A percentile compares a stretch with the other conserved stretches of the same genome.
Conservation (phyloP, 2,888 invertebrate genomes). For the Microctonus aethiopoides region DNA sequence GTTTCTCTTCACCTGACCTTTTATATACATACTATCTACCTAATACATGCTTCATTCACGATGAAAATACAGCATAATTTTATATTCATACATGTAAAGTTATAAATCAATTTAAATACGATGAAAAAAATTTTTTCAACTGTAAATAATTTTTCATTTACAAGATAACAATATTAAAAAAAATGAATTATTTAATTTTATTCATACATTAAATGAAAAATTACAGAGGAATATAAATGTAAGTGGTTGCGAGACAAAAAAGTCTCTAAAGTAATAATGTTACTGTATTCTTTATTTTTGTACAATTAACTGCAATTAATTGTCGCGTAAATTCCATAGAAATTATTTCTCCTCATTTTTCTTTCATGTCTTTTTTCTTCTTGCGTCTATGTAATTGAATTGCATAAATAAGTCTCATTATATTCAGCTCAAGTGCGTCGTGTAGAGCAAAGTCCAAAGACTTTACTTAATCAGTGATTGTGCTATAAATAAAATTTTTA, state of each 20-base stretch:
- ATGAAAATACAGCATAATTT: background rate
- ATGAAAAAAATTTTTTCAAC: constrained; percentile 2
- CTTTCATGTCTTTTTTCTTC: background rate
- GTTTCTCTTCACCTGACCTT: background rate
- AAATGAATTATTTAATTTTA: no score
- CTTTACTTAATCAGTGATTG: no score
- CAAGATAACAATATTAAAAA: no score
- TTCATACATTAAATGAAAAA: background rate
- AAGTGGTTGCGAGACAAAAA: background rate
- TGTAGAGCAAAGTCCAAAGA: background rate
- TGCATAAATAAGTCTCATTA: constrained; percentile 14
- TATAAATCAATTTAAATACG: background rate
- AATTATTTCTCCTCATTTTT: background rate
- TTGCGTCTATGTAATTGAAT: constrained; percentile 12
- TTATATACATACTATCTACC: background rate
- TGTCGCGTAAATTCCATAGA: background rate
- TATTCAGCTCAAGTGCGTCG: constrained; percentile 3
- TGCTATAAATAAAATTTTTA: no score
- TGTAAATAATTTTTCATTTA: constrained; percentile 10
- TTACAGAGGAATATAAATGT: background rate
- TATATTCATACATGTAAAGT: constrained; percentile 6
- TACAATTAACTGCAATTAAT: background rate
- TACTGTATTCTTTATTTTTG: background rate
- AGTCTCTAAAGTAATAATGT: background rate
- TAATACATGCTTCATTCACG: no score